These are phyloP conservation scores for Uria lomvia DNA, from an alignment of 2,113 vertebrate genomes.

Conservation along the genomic window DNA sequence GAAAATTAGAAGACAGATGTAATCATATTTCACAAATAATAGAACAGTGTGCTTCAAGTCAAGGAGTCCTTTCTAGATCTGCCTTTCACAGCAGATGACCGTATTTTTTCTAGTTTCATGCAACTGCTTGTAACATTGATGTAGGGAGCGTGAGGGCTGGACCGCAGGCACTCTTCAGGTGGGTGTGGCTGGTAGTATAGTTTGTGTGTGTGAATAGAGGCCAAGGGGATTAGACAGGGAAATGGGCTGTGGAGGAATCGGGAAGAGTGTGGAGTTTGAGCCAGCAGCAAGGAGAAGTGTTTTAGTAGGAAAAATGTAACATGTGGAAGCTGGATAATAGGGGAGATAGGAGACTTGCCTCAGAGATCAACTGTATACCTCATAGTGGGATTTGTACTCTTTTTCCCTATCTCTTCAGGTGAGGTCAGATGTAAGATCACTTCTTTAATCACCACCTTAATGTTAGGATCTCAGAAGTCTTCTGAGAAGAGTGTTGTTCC, in stretches of 20 bases:
- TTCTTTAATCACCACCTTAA: neutral
- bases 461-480: neutral
- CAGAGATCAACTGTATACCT: neutral
- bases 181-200: rapidly evolving
- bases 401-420: neutral
- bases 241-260: neutral
- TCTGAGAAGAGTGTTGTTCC: neutral
- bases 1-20: neutral
- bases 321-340: neutral
- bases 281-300: neutral
- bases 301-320: neutral
- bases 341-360: neutral
- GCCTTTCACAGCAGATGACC: neutral
- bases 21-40: conserved; percentile 12
- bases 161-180: neutral
- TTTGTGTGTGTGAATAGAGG: neutral
- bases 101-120: neutral
- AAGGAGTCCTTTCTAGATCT: neutral
- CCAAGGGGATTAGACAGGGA: neutral
- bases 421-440: neutral
- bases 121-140: neutral
- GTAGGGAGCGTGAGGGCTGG: neutral
- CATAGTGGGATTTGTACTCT: neutral
- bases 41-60: neutral
- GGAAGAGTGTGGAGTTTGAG: neutral